phyloP scores from a whole-genome alignment of 2,113 vertebrate genomes.

The Cygnus buccinator region DNA sequence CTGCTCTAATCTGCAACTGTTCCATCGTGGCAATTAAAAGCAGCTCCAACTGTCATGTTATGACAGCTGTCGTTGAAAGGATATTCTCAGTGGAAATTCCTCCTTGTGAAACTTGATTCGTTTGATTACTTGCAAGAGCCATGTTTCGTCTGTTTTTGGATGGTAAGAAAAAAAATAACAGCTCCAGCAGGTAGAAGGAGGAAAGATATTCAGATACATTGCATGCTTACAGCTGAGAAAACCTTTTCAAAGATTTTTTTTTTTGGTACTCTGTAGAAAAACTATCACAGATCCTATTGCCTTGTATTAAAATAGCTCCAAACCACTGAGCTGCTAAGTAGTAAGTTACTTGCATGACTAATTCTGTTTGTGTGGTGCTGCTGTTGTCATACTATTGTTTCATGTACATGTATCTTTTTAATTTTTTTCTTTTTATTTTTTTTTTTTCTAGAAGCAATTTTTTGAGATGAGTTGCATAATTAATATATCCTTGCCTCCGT shows the following conservation, averaged over 20 bases:
- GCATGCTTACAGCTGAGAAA: neutral
- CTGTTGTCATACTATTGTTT: neutral
- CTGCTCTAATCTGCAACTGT: neutral
- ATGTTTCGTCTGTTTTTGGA: neutral
- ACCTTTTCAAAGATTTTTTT: neutral
- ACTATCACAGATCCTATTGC: neutral
- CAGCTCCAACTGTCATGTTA: neutral
- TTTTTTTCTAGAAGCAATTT: neutral
- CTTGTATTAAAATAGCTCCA: neutral
- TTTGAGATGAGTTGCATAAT: neutral
- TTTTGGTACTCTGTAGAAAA: neutral
- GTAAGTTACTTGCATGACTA: neutral
- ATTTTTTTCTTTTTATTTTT: neutral
- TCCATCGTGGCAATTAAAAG: constrained; percentile 27
- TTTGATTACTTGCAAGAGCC: neutral
- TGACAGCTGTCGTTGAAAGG: constrained; percentile 27
- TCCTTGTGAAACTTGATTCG: neutral
- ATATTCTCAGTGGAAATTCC: constrained; percentile 17
- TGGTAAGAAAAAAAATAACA: neutral
- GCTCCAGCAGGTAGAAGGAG: neutral
- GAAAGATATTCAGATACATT: neutral
- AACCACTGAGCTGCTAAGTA: neutral
- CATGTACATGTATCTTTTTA: neutral
- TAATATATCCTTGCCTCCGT: neutral
- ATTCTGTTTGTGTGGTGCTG: neutral